Evolutionary conservation across 2,113 vertebrate species (phyloP).

Genomic region (Cryptotis parvus): DNA sequence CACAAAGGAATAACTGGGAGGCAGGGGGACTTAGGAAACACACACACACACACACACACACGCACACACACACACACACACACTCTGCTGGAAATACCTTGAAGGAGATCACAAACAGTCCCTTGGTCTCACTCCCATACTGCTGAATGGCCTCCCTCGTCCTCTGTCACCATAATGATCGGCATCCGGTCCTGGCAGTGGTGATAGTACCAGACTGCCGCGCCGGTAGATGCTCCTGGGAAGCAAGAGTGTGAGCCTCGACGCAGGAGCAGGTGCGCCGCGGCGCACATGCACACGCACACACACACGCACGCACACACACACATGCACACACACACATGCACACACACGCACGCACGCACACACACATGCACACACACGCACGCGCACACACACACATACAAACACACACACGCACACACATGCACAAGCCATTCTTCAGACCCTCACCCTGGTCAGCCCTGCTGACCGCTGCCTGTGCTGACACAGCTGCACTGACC

Average conservation of each 20-base stretch:
- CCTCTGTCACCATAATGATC: constrained; percentile 96
- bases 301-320: too few species aligned
- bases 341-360: too few species aligned
- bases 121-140: constrained; percentile 92
- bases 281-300: too few species aligned
- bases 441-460: not conserved
- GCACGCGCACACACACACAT: not conserved
- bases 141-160: constrained; percentile 88
- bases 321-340: too few species aligned
- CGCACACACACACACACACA: not conserved
- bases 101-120: constrained; percentile 95
- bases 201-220: constrained; percentile 96
- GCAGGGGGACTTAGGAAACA: not conserved
- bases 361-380: too few species aligned
- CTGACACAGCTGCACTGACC: not conserved
- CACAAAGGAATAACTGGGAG: not conserved
- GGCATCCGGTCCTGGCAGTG: constrained; percentile 93
- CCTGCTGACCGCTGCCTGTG: not conserved
- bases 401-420: too few species aligned
- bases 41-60: not conserved
- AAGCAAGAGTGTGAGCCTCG: constrained; percentile 65
- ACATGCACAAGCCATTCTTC: not conserved
- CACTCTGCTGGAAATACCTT: constrained; percentile 87
- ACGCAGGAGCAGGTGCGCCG: too few species aligned
- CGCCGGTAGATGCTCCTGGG: constrained; percentile 95